phyloP scores from a whole-genome alignment of 2,113 vertebrate species.

The Mustela lutreola region DNA sequence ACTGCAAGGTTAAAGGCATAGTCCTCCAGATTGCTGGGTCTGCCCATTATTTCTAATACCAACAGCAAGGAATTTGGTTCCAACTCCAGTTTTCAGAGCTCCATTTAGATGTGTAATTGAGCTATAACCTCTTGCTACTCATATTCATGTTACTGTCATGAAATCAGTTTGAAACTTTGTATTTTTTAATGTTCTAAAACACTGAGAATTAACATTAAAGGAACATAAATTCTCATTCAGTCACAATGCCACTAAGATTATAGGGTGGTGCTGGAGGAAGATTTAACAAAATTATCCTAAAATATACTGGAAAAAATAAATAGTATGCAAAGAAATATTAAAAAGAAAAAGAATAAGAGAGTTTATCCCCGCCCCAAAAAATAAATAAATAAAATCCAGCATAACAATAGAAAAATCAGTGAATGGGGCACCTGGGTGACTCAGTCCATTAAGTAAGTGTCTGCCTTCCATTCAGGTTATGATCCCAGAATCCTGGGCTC shows the following conservation, averaged over 20 bases:
- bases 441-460: neutral
- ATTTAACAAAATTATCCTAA: slow-evolving; percentile 28
- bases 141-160: neutral
- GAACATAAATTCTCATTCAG: neutral
- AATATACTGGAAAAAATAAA: neutral
- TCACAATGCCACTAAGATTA: neutral
- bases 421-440: neutral
- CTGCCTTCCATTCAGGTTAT: neutral
- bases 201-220: neutral
- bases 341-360: neutral
- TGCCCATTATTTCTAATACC: neutral
- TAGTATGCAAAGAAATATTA: neutral
- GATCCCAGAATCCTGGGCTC: neutral
- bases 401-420: neutral
- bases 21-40: neutral
- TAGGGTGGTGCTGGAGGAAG: neutral
- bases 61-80: neutral
- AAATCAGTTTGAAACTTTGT: slow-evolving; percentile 40
- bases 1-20: neutral
- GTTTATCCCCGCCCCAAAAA: neutral
- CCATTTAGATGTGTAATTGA: neutral
- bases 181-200: neutral
- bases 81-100: neutral
- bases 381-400: neutral
- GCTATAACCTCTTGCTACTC: neutral